phyloP scores from a whole-genome alignment of 2,888 invertebrate genomes.

The Xanthia togata region DNA sequence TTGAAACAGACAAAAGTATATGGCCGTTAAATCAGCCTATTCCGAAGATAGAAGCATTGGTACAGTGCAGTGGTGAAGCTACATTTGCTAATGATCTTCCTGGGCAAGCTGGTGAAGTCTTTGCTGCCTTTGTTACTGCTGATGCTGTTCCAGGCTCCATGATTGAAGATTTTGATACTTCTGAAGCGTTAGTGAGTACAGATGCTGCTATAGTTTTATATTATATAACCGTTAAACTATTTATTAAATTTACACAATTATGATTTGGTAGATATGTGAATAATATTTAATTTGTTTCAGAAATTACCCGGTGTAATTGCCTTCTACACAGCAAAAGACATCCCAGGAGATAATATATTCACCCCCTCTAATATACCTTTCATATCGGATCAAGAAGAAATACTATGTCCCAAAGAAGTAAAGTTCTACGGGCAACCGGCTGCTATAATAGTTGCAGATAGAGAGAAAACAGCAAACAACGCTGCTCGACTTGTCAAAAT shows the following conservation, averaged over 20 bases:
- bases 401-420: conserved; percentile 83
- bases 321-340: conserved; percentile 91
- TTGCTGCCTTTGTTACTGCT: conserved; percentile 91
- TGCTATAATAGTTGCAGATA: conserved; percentile 90
- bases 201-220: not conserved
- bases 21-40: conserved; percentile 93
- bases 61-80: conserved; percentile 92
- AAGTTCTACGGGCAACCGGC: conserved; percentile 79
- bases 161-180: conserved; percentile 90
- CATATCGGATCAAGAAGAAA: conserved; percentile 75
- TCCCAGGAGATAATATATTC: conserved; percentile 91
- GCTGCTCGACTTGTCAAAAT: conserved; percentile 91
- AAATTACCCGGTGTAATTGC: conserved; percentile 91
- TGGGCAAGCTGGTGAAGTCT: conserved; percentile 91
- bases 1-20: conserved; percentile 90
- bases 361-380: conserved; percentile 71
- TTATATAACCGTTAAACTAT: not conserved
- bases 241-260: not conserved
- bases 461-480: conserved; percentile 86
- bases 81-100: conserved; percentile 92
- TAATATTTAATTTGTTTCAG: conserved; percentile 75
- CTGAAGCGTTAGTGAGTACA: conserved; percentile 90
- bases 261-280: not conserved
- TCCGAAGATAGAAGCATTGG: conserved; percentile 91
- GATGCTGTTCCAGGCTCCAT: conserved; percentile 86